Percentiles rank a stretch among this genome's conserved stretches.
phyloP scores from a whole-genome alignment of 2,888 invertebrate species.

The Drosophila maculinotata region DNA sequence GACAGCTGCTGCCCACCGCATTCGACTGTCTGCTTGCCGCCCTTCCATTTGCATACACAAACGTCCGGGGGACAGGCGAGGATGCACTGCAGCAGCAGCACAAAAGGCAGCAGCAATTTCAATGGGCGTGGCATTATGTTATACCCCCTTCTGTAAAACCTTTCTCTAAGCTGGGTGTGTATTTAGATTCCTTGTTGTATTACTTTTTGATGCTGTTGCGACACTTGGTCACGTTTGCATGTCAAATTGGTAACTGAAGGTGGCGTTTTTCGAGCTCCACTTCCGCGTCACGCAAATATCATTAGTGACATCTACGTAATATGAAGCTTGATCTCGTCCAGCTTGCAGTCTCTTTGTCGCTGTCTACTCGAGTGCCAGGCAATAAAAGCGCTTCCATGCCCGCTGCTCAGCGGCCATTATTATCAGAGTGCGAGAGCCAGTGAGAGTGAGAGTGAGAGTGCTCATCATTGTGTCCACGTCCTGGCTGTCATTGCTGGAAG shows the following conservation, averaged over 20 bases:
- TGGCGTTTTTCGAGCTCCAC: constrained; percentile 45
- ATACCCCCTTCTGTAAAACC: constrained; percentile 6
- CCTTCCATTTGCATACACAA: constrained; percentile 96
- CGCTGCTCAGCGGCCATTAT: constrained; percentile 49
- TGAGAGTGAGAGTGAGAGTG: constrained; percentile 32
- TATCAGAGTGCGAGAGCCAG: constrained; percentile 46
- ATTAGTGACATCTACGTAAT: constrained; percentile 51
- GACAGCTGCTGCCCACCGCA: constrained; percentile 92
- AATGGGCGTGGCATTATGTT: constrained; percentile 39
- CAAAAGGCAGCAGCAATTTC: constrained; percentile 10
- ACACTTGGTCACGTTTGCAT: constrained; percentile 75
- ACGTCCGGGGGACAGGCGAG: constrained; percentile 89
- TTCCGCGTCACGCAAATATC: constrained; percentile 55
- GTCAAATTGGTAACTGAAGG: constrained; percentile 68
- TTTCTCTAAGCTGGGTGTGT: constrained; percentile 1
- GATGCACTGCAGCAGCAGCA: constrained; percentile 29
- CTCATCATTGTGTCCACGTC: constrained; percentile 64
- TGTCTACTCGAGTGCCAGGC: constrained; percentile 64
- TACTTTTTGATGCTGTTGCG: constrained; percentile 15
- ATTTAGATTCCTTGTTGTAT: neutral
- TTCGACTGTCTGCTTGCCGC: constrained; percentile 95
- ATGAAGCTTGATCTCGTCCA: constrained; percentile 43
- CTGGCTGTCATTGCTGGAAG: constrained; percentile 45
- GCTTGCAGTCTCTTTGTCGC: constrained; percentile 11
- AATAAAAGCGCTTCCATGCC: constrained; percentile 59